Base-by-base conservation (phyloP, 2,888 invertebrate species). In the Caenorhabditis sp. region DNA sequence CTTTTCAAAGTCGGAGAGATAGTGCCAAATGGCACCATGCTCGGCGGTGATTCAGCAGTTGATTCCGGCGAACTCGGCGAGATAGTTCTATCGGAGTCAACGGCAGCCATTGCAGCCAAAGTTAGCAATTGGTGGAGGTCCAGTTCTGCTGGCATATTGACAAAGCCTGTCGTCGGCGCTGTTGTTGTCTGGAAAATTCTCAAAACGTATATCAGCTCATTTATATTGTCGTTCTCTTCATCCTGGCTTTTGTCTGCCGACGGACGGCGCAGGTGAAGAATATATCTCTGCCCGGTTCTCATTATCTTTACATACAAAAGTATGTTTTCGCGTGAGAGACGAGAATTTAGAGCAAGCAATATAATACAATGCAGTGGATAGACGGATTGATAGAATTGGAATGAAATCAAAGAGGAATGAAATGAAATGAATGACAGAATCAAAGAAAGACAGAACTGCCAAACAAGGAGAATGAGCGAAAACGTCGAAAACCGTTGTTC, bases 291-390 rank as follows among this genome's bases (percentile, higher is more conserved):
- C 32, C n/a, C 28, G 58, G 69, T 28, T 35, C 70, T 65, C 70
- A 71, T 79, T 79, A 65, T 79, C 65, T 58, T 65, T 35, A 44
- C 58, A 70, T 70, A 71, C 70, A 79, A 79, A 68, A 79, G 71
- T 79, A 65, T 79, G 65, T 71, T 71, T 65, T 79, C 28, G 60
- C 20, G 15, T 35, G 55, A 51, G 55, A 32, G 53, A 37, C 35
- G 18, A 51, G 51, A 65, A 37, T 47, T 47, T 47, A 61, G 55
- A 77, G 35, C 50, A 37, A 51, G 24, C 1, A 22, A 47, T 55
- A 70, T 20, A 35, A 53, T 37, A 28, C 44, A 32, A 32, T 6
- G 32, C 32, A 9, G 9, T 32, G 32, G 9, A 9, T 32, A 9
- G 37, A 55, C 26, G 40, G 32, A 58, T 3, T 22, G 44, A 13